A percentile compares a stretch with the other conserved stretches of the same genome.
Conservation (phyloP, 2,888 invertebrate species). For the Nemapogon koenigi region DNA sequence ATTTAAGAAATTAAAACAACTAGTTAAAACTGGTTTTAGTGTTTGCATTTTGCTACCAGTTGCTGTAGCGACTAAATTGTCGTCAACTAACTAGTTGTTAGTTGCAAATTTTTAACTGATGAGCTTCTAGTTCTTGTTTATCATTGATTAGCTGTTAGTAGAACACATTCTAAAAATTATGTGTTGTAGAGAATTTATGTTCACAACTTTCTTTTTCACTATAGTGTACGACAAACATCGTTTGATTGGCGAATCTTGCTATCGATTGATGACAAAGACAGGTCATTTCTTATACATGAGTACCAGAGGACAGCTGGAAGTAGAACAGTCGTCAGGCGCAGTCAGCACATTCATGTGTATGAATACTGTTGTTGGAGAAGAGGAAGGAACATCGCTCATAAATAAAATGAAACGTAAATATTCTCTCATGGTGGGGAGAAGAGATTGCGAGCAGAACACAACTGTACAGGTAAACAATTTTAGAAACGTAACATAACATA, state of each 20-base stretch:
- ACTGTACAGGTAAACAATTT: too few species aligned
- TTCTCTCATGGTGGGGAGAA: constrained; percentile 67
- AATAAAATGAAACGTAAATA: constrained; percentile 77
- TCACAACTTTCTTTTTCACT: constrained; percentile 15
- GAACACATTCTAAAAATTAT: not conserved
- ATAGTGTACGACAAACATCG: constrained; percentile 79
- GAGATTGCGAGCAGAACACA: too few species aligned
- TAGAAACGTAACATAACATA: too few species aligned
- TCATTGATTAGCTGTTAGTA: not conserved
- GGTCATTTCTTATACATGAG: constrained; percentile 83
- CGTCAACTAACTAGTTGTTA: too few species aligned
- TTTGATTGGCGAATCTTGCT: constrained; percentile 81
- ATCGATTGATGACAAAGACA: constrained; percentile 78
- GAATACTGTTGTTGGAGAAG: constrained; percentile 75
- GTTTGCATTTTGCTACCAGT: too few species aligned
- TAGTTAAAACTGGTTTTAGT: too few species aligned
- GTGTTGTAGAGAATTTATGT: not conserved
- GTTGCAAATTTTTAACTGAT: too few species aligned
- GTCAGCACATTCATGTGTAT: constrained; percentile 86
- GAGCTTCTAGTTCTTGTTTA: too few species aligned
- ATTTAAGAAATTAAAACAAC: too few species aligned
- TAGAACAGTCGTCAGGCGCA: constrained; percentile 71
- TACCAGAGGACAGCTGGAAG: constrained; percentile 81
- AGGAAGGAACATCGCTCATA: constrained; percentile 73
- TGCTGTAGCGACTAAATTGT: too few species aligned